A percentile compares a stretch with the other conserved stretches of the same genome.
Evolutionary conservation across 2,888 invertebrate genomes (phyloP).

Genomic region (Pachymerium ferrugineum): DNA sequence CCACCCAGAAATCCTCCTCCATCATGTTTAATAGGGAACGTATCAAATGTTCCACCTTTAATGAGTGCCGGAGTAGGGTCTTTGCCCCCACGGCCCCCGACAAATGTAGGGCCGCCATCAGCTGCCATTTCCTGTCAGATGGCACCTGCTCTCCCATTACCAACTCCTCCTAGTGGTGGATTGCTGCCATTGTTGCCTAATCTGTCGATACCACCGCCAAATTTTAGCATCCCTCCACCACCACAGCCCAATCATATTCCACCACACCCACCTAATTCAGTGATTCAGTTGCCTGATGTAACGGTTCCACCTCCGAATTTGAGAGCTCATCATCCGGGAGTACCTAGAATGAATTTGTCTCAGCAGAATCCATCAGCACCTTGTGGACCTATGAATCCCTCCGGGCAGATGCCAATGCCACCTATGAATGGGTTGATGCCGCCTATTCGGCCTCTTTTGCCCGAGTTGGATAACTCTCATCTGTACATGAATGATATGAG

Average conservation of each 20-base stretch:
- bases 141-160: not conserved
- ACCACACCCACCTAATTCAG: not conserved
- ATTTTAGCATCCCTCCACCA: conserved; percentile 29
- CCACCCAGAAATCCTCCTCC: not conserved
- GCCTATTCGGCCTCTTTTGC: not conserved
- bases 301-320: conserved; percentile 33
- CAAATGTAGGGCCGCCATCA: not conserved
- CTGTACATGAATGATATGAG: conserved; percentile 23
- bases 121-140: not conserved
- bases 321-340: not conserved
- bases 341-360: not conserved
- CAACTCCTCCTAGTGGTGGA: not conserved
- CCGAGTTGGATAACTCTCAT: not conserved
- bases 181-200: conserved; percentile 31
- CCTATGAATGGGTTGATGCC: conserved; percentile 12
- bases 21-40: not conserved
- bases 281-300: conserved; percentile 33
- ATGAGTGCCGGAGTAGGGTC: not conserved
- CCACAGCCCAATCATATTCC: not conserved
- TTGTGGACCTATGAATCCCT: conserved; percentile 4
- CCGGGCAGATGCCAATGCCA: not conserved
- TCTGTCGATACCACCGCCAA: conserved; percentile 35
- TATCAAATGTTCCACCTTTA: not conserved
- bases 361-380: not conserved
- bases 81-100: not conserved